Evolutionary conservation across 2,888 invertebrate species (phyloP), one percentile per base, ranked within the genome.

Genomic region (Dolichopus griseipennis): DNA sequence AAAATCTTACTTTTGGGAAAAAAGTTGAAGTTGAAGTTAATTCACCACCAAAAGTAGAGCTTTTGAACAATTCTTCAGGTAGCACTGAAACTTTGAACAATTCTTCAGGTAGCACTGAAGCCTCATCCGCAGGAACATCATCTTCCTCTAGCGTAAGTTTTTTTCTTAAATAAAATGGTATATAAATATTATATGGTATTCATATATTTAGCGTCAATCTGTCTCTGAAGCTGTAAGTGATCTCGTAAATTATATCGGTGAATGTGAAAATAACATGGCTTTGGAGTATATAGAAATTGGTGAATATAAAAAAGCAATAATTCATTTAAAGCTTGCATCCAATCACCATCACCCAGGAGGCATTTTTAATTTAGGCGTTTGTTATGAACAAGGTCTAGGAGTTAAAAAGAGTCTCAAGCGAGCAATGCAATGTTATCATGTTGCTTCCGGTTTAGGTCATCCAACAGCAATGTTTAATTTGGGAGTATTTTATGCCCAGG

Each of bases 391-490:
- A 74, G 90, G 90, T 0, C 77, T 87, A 68, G 90, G 90, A 69
- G 86, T 88, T 3, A 76, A 81, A 61, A 80, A 82, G 70, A 84
- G 89, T 82, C 82, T 85, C 70, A 82, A 82, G 76, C 83, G 89
- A 89, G 90, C 90, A 65, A 86, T 85, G 77, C 84, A 87, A 75
- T 83, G 86, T 75, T 90, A 90, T 75, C 81, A 83, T 70, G 80
- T 84, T 69, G 90, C 90, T 62, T 87, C 88, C 21, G 82, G 85
- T 12, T 78, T 83, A 66, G 87, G 88, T 52, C 89, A 90, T 75
- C 83, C 87, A 2, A 84, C 85, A 70, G 89, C 90, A 0, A 83
- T 87, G 74, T 90, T 88, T 76, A 90, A 90, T 76, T 83, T 90
- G 67, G 89, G 88, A 3, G 83, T 90, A 65, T 87, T 87, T 75